phyloP scores from a whole-genome alignment of 2,113 vertebrate species.

The Mus musculus region GRCm39 chr9:56922501-56923000 shows the following conservation, averaged over 20 bases:
- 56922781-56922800: no score
- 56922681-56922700: neutral
- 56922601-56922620: conserved; percentile 3
- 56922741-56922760: no score
- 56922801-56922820: no score
- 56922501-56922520: neutral
- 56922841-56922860: no score
- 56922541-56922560: neutral
- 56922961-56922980: neutral
- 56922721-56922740: no score
- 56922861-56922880: no score
- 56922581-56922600: neutral
- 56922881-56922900: neutral
- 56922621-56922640: neutral
- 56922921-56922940: neutral
- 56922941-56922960: neutral
- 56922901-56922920: neutral
- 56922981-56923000: neutral
- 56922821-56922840: no score
- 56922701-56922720: no score
- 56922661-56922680: neutral
- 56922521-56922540: neutral
- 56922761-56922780: no score
- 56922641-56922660: neutral
- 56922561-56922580: neutral